A percentile compares a stretch with the other conserved stretches of the same genome.
These are phyloP conservation scores for Dendroctonus valens DNA, from an alignment of 1,140 invertebrate species.

Conservation along the genomic window DNA sequence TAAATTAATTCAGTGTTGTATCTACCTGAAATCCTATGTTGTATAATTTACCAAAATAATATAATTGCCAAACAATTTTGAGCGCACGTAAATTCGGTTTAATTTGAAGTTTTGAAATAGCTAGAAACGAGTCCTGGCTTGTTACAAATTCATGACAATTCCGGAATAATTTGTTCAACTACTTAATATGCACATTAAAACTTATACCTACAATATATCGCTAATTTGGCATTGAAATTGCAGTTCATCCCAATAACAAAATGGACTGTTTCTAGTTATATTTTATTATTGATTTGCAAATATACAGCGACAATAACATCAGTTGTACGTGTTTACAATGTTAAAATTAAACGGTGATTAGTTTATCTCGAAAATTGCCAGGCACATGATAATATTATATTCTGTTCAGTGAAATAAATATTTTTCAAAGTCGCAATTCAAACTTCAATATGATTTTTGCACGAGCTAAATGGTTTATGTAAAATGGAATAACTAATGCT, in stretches of 20 bases:
- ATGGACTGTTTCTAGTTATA: slow-evolving; percentile 16
- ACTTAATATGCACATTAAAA: slow-evolving; percentile 25
- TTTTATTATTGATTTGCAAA: slow-evolving; percentile 19
- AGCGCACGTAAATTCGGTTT: not conserved
- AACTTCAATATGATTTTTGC: no score
- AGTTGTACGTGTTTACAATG: slow-evolving; percentile 18
- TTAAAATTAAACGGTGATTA: slow-evolving; percentile 7
- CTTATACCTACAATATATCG: slow-evolving; percentile 16
- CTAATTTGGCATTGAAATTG: slow-evolving; percentile 16
- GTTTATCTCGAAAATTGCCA: not conserved
- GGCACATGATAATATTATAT: not conserved
- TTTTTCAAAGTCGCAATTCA: no score
- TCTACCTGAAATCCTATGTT: no score
- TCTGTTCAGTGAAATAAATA: slow-evolving; percentile 1
- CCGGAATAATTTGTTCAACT: slow-evolving; percentile 17
- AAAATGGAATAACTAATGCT: no score
- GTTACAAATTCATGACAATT: slow-evolving; percentile 22
- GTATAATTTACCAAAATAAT: no score
- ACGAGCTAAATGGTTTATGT: no score
- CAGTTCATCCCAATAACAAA: slow-evolving; percentile 9
- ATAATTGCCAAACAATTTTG: not conserved
- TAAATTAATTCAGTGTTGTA: no score
- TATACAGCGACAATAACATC: slow-evolving; percentile 7
- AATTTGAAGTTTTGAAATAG: slow-evolving; percentile 2
- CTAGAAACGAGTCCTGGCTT: not conserved